Conservation (phyloP, 2,113 vertebrate species). For the Megaceryle torquata region DNA sequence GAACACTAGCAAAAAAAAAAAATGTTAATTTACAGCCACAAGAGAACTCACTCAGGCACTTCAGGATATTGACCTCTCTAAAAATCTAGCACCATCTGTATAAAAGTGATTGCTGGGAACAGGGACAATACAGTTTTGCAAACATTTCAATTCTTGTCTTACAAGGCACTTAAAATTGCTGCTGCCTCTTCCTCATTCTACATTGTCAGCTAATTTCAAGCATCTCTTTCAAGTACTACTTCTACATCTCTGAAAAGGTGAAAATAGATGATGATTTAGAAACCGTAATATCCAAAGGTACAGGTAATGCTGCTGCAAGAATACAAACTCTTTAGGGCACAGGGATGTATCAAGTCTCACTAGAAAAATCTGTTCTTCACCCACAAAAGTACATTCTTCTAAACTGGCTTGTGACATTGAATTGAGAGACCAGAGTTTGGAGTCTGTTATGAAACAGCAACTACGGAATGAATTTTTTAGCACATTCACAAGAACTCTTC, state of each 20-base stretch:
- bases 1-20: neutral
- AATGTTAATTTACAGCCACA: neutral
- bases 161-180: neutral
- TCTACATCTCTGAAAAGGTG: neutral
- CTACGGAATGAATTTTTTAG: conserved; percentile 13
- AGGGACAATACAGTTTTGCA: neutral
- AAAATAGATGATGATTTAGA: neutral
- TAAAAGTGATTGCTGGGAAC: neutral
- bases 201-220: neutral
- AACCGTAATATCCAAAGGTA: neutral
- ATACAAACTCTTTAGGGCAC: neutral
- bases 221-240: neutral
- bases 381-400: neutral
- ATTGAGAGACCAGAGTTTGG: neutral
- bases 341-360: neutral
- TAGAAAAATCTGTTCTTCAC: neutral
- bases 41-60: neutral
- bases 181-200: neutral
- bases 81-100: neutral
- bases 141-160: neutral
- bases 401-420: neutral
- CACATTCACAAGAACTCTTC: neutral
- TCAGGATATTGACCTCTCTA: neutral
- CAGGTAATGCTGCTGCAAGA: neutral
- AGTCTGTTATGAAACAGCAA: neutral